Percentiles rank a stretch among this genome's conserved stretches.
These are phyloP conservation scores for Barypeithes pellucidus DNA, from an alignment of 2,888 invertebrate genomes.

Conservation along the genomic window DNA sequence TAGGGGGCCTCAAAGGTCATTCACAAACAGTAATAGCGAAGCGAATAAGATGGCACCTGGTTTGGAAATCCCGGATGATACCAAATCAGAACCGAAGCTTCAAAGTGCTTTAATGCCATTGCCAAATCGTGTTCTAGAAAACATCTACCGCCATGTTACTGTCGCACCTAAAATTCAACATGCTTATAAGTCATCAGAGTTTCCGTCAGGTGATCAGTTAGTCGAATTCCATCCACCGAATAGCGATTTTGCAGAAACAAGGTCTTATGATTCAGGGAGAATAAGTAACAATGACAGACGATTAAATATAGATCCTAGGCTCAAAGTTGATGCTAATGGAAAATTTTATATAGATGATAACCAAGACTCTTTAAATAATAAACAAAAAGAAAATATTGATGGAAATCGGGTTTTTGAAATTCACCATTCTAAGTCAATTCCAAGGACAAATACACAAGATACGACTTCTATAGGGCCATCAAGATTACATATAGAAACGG, in stretches of 20 bases:
- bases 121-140: background rate
- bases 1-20: background rate
- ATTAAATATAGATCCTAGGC: background rate
- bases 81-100: background rate
- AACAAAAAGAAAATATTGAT: background rate
- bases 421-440: background rate
- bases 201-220: background rate
- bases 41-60: background rate
- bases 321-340: slow-evolving; percentile 15
- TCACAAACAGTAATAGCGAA: background rate
- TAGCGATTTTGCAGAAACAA: background rate
- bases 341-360: slow-evolving; percentile 11
- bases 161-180: slow-evolving; percentile 3
- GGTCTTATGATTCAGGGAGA: background rate
- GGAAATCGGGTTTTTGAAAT: background rate
- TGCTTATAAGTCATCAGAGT: slow-evolving; percentile 15
- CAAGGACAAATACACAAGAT: background rate
- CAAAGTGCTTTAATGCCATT: slow-evolving; percentile 5
- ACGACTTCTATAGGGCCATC: background rate
- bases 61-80: background rate
- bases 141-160: slow-evolving; percentile 18
- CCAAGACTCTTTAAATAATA: background rate
- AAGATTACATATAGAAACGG: background rate
- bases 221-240: background rate
- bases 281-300: background rate